A percentile compares a stretch with the other conserved stretches of the same genome.
These are phyloP conservation scores for Melanerpes formicivorus DNA, from an alignment of 2,113 vertebrate species.

Conservation along the genomic window DNA sequence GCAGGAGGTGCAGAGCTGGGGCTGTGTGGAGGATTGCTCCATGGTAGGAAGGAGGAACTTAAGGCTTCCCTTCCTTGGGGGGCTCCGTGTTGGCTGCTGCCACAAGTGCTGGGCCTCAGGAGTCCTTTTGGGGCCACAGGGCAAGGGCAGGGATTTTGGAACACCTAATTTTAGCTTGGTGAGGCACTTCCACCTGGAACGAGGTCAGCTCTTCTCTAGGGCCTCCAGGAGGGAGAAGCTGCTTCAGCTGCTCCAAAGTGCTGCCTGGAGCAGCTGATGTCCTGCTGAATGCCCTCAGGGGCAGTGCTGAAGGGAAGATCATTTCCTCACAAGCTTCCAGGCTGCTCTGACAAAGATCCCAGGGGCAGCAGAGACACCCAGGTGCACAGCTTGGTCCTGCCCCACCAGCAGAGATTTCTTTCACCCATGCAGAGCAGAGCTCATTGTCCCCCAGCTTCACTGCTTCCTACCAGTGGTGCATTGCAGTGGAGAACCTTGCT, in stretches of 20 bases:
- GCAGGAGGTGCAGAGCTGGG: neutral
- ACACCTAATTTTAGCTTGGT: neutral
- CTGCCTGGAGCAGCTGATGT: neutral
- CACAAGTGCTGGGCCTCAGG: fast-evolving
- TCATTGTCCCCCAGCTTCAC: neutral
- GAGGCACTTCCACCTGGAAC: neutral
- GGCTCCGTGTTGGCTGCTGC: neutral
- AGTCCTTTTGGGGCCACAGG: neutral
- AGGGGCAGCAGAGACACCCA: neutral
- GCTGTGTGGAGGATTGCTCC: neutral
- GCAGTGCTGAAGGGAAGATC: neutral
- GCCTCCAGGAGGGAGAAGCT: neutral
- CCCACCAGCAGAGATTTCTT: neutral
- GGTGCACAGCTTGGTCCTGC: fast-evolving
- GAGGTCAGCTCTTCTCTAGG: neutral
- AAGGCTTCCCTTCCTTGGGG: neutral
- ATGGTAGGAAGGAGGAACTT: fast-evolving
- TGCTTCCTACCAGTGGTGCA: neutral
- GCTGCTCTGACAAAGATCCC: neutral
- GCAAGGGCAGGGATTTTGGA: neutral
- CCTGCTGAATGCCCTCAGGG: neutral
- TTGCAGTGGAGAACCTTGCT: neutral
- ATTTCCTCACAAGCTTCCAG: neutral
- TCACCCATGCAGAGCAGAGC: neutral
- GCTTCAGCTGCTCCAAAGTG: neutral